A percentile compares a stretch with the other conserved stretches of the same genome.
Conservation (phyloP, 2,113 vertebrate species). For the Mystacornis crossleyi region DNA sequence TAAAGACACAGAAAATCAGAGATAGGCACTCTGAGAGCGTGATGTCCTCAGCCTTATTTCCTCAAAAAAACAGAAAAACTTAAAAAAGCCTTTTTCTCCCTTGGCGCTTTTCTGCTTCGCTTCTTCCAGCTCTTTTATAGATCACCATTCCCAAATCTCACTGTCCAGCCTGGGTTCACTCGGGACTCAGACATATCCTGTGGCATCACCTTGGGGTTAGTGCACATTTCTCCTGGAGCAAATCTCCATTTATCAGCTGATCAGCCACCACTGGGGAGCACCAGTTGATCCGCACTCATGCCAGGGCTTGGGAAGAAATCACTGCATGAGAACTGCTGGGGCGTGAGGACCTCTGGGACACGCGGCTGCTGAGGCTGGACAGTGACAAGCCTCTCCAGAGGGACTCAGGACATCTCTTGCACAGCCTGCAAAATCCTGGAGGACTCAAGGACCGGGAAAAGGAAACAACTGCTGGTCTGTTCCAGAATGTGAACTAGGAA, state of each 20-base stretch:
- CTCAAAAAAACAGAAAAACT: neutral
- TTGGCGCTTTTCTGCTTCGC: neutral
- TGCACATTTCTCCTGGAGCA: neutral
- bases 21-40: neutral
- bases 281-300: neutral
- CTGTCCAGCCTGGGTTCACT: neutral
- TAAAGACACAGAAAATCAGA: neutral
- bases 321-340: neutral
- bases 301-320: neutral
- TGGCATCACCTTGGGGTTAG: neutral
- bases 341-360: neutral
- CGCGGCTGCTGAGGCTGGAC: accelerated
- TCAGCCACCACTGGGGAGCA: neutral
- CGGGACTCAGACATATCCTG: neutral
- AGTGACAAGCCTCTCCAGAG: neutral
- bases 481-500: neutral
- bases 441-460: neutral
- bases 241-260: neutral
- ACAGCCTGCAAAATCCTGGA: neutral
- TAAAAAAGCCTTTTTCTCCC: neutral
- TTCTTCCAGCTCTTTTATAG: neutral
- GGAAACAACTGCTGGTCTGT: neutral
- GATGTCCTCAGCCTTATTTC: neutral
- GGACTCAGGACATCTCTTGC: neutral
- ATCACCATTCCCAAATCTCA: neutral